Evolutionary conservation across 2,888 invertebrate genomes (phyloP).

Genomic region (Bimastos eiseni): DNA sequence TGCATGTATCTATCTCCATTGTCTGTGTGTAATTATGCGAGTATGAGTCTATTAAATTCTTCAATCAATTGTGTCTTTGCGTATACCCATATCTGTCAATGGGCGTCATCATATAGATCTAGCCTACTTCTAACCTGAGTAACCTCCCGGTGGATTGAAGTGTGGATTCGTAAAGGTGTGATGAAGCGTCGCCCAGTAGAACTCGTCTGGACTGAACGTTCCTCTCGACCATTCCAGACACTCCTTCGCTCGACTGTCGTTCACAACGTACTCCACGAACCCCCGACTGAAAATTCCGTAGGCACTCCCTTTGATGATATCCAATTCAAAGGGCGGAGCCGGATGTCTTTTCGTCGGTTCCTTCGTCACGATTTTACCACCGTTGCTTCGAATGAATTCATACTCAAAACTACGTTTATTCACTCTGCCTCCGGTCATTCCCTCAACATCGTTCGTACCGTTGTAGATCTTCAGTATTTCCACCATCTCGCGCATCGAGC

Average conservation of each 20-base stretch:
- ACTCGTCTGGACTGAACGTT: slow-evolving; percentile 59
- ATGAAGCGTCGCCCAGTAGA: slow-evolving; percentile 59
- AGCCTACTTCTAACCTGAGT: slow-evolving; percentile 48
- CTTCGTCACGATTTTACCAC: slow-evolving; percentile 43
- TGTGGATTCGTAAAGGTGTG: slow-evolving; percentile 50
- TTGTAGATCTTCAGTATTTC: slow-evolving; percentile 58
- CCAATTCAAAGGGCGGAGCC: slow-evolving; percentile 46
- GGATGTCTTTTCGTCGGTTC: slow-evolving; percentile 44
- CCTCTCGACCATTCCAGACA: slow-evolving; percentile 54
- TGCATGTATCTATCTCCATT: too few species aligned
- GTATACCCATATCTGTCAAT: too few species aligned
- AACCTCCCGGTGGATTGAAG: slow-evolving; percentile 55
- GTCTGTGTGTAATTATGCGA: too few species aligned
- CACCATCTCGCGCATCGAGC: slow-evolving; percentile 59
- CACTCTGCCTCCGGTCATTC: slow-evolving; percentile 50
- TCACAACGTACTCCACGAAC: slow-evolving; percentile 55
- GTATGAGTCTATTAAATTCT: too few species aligned
- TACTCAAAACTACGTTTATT: slow-evolving; percentile 39
- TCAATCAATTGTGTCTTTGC: too few species aligned
- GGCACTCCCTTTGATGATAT: slow-evolving; percentile 57
- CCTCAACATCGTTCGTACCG: slow-evolving; percentile 60
- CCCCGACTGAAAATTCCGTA: slow-evolving; percentile 57
- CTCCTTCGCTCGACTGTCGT: slow-evolving; percentile 49
- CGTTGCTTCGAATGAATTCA: neutral
- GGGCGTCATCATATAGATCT: too few species aligned